Evolutionary conservation across 2,113 vertebrate species (phyloP).

Genomic region (Cranoglanis bouderius): DNA sequence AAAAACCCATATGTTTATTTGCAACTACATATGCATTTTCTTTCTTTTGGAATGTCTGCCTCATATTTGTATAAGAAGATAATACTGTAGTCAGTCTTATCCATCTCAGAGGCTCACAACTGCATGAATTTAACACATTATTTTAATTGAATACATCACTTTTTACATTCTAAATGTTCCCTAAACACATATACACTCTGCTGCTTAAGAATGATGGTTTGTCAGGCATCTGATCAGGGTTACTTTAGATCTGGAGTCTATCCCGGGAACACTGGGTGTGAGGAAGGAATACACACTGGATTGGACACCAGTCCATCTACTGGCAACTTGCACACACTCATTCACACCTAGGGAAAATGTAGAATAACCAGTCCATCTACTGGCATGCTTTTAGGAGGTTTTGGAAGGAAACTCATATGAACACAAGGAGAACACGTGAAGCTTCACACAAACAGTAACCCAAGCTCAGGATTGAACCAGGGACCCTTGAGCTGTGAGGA

Average conservation of each 20-base stretch:
- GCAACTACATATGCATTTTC: neutral
- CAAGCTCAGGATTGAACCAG: neutral
- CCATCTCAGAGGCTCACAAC: neutral
- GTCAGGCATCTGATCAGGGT: neutral
- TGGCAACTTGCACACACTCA: neutral
- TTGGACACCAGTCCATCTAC: neutral
- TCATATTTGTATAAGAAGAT: neutral
- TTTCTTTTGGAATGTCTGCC: neutral
- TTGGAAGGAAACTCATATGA: neutral
- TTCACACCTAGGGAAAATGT: neutral
- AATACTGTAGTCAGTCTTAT: neutral
- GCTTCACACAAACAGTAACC: neutral
- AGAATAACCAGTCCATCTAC: neutral
- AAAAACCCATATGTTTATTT: neutral
- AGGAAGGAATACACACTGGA: neutral
- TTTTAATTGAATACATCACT: neutral
- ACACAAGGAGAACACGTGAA: neutral
- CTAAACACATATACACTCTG: slow-evolving; percentile 7
- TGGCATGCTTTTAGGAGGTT: neutral
- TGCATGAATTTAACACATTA: neutral
- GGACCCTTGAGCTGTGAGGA: too few relatives aligned
- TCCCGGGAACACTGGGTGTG: neutral
- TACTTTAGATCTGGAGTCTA: neutral
- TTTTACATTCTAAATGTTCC: neutral
- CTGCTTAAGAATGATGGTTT: neutral